Conservation (phyloP, 2,888 invertebrate genomes). For the Cephus rjabovi region DNA sequence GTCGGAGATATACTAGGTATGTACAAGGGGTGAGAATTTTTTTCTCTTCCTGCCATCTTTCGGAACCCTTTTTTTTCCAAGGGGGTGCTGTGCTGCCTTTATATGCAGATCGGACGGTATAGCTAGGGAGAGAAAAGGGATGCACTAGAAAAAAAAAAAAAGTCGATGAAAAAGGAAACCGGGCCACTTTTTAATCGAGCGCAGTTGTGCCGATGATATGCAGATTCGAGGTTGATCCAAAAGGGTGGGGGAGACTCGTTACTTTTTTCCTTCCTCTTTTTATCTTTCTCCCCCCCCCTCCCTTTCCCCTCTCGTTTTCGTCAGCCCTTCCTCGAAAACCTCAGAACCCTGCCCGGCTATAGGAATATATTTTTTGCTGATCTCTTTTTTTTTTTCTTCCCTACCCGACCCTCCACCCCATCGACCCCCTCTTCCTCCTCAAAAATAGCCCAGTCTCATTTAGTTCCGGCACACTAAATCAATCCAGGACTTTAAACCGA, state of each 20-base stretch:
- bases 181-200: slow-evolving; percentile 54
- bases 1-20: background rate
- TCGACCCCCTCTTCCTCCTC: background rate
- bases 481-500: background rate
- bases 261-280: slow-evolving; percentile 23
- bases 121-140: slow-evolving; percentile 30
- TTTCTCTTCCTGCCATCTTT: background rate
- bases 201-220: slow-evolving; percentile 56
- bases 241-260: slow-evolving; percentile 5
- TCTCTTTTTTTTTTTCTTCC: slow-evolving; percentile 20
- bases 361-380: slow-evolving; percentile 19
- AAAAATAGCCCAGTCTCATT: background rate
- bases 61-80: slow-evolving; percentile 2
- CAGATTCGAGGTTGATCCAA: slow-evolving; percentile 40
- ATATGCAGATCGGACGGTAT: background rate
- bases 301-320: background rate
- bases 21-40: slow-evolving; percentile 1
- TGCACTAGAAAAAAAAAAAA: slow-evolving; percentile 41
- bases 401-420: background rate
- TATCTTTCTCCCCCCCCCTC: slow-evolving; percentile 12
- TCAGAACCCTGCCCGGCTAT: background rate
- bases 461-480: background rate
- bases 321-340: background rate
- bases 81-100: slow-evolving; percentile 7
- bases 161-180: slow-evolving; percentile 37